These are phyloP conservation scores for Sebastolobus altivelis DNA, from an alignment of 2,797 vertebrate genomes.

Conservation along the genomic window DNA sequence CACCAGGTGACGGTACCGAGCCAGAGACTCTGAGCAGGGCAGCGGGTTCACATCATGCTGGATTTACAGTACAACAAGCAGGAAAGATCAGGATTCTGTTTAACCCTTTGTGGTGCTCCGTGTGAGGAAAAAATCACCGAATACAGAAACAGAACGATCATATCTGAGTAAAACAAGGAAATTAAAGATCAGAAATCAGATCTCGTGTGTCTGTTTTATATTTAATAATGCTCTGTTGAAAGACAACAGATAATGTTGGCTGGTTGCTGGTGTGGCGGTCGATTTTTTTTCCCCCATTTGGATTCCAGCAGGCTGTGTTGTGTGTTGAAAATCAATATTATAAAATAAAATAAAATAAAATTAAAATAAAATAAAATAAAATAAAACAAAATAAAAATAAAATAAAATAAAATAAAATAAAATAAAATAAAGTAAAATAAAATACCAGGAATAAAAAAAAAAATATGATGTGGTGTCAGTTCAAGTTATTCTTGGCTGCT, in stretches of 20 bases:
- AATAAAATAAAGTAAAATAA: too few relatives aligned
- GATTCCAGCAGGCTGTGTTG: neutral
- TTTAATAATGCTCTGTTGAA: neutral
- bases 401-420: too few relatives aligned
- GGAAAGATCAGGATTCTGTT: slow-evolving; percentile 33
- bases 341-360: neutral
- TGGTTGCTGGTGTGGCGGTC: neutral
- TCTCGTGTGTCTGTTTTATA: neutral
- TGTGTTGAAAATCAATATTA: neutral
- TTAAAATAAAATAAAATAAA: neutral
- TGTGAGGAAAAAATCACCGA: neutral
- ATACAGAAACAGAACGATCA: neutral
- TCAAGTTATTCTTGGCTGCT: neutral
- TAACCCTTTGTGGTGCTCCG: slow-evolving; percentile 40
- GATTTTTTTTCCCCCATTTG: accelerated
- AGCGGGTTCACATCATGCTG: slow-evolving; percentile 34
- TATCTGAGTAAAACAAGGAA: neutral
- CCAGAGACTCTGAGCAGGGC: slow-evolving; percentile 15
- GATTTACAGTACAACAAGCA: slow-evolving; percentile 21
- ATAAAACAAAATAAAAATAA: too few relatives aligned
- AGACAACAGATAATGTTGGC: neutral
- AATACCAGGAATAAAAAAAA: neutral
- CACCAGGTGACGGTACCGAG: slow-evolving; percentile 52
- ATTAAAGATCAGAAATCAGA: neutral
- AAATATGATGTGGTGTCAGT: neutral